Conservation (phyloP, 2,888 invertebrate species). For the Azorinus chamasolen region DNA sequence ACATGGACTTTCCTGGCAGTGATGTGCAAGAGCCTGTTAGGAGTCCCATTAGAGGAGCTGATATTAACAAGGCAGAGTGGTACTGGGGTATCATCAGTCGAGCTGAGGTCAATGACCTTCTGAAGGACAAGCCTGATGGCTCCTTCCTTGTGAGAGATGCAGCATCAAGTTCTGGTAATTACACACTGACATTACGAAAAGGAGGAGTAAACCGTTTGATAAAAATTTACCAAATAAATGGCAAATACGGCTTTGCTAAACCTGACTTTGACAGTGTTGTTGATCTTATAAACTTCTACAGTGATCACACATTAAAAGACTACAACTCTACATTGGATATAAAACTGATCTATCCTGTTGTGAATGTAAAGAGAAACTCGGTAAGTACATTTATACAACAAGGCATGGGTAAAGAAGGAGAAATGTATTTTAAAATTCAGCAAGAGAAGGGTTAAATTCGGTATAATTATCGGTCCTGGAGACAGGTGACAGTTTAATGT, state of each 20-base stretch:
- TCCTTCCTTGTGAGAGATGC: conserved; percentile 98
- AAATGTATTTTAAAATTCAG: no score
- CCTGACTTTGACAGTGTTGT: conserved; percentile 88
- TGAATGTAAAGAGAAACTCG: conserved; percentile 91
- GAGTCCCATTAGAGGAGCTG: neutral
- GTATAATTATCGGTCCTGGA: no score
- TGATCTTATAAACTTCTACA: conserved; percentile 95
- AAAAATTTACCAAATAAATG: conserved; percentile 96
- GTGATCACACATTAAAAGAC: conserved; percentile 93
- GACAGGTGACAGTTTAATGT: no score
- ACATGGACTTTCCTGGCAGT: conserved; percentile 2
- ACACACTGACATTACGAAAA: conserved; percentile 95
- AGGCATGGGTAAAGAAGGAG: no score
- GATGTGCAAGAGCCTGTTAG: neutral
- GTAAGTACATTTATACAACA: no score
- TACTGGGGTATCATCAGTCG: conserved; percentile 96
- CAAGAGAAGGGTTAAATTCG: no score
- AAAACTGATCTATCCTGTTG: conserved; percentile 89
- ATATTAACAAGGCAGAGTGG: conserved; percentile 88
- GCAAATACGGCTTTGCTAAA: conserved; percentile 94
- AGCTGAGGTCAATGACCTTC: conserved; percentile 96
- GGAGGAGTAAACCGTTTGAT: conserved; percentile 98
- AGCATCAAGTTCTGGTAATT: conserved; percentile 95
- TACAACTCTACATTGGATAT: conserved; percentile 97
- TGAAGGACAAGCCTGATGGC: conserved; percentile 96